These are phyloP conservation scores for Lampropteryx suffumata DNA, from an alignment of 2,888 invertebrate genomes.

Conservation along the genomic window DNA sequence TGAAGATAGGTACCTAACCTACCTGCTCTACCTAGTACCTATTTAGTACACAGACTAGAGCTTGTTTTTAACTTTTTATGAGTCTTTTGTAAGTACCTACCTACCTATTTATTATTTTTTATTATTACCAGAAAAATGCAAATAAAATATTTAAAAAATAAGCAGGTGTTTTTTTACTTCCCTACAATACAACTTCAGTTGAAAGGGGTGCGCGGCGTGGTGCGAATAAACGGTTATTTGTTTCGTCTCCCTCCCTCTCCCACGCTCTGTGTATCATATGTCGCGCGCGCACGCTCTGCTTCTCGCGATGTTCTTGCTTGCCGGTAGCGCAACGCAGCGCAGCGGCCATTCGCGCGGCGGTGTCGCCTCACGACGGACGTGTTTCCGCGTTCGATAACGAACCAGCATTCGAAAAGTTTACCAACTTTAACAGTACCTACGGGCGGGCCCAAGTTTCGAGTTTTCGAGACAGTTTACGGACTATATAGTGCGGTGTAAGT, in stretches of 20 bases:
- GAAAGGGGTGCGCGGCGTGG: constrained; percentile 46
- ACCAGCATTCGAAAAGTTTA: constrained; percentile 71
- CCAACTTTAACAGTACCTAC: constrained; percentile 59
- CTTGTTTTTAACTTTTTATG: neutral
- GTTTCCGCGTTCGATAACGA: constrained; percentile 45
- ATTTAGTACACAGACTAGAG: too few relatives aligned
- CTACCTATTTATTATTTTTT: neutral
- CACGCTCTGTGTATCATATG: constrained; percentile 35
- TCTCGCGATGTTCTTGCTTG: constrained; percentile 52
- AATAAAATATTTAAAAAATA: constrained; percentile 41
- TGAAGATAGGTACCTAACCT: too few relatives aligned
- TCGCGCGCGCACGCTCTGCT: constrained; percentile 60
- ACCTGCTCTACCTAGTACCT: too few relatives aligned
- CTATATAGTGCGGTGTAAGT: constrained; percentile 65
- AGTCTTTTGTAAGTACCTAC: neutral
- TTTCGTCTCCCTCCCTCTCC: constrained; percentile 44
- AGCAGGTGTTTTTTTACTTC: constrained; percentile 51
- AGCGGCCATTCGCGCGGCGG: constrained; percentile 58
- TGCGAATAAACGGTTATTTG: constrained; percentile 56
- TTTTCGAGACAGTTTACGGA: constrained; percentile 52
- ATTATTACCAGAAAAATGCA: constrained; percentile 26
- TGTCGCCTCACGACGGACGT: constrained; percentile 58
- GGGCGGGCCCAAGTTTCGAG: constrained; percentile 53
- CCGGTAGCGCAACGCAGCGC: neutral
- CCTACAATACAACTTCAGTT: too few relatives aligned